phyloP scores from a whole-genome alignment of 2,888 invertebrate species.

The Sarcophaga carnaria region DNA sequence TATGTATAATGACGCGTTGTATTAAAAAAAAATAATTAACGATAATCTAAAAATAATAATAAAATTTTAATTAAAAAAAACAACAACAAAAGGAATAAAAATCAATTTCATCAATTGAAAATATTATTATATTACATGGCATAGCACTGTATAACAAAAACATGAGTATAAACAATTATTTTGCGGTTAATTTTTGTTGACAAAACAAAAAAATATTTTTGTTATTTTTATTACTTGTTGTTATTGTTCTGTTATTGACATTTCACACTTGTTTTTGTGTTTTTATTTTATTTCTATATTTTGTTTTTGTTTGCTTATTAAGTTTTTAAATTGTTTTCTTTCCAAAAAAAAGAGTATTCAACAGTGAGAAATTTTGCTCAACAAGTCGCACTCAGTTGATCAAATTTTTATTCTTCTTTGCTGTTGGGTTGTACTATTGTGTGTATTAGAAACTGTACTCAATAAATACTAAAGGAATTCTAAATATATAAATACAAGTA shows the following conservation, averaged over 20 bases:
- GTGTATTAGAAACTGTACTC: conserved; percentile 8
- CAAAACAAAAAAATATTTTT: background rate
- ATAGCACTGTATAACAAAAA: too few relatives aligned
- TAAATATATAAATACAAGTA: background rate
- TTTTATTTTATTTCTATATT: background rate
- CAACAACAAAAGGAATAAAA: too few relatives aligned
- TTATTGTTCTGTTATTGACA: conserved; percentile 47
- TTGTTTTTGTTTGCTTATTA: background rate
- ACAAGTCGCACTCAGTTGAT: conserved; percentile 12
- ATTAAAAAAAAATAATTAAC: too few relatives aligned
- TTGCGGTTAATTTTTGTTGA: background rate
- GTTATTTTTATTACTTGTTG: background rate
- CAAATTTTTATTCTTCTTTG: background rate
- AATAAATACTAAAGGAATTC: background rate
- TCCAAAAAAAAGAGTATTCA: background rate
- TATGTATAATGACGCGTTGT: too few relatives aligned
- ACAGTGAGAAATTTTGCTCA: background rate
- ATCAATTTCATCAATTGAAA: too few relatives aligned
- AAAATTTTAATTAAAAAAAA: too few relatives aligned
- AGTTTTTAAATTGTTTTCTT: background rate
- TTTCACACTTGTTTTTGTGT: conserved; percentile 38
- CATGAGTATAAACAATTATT: background rate
- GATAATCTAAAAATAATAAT: too few relatives aligned
- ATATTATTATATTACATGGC: too few relatives aligned
- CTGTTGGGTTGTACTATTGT: too few relatives aligned